A percentile compares a stretch with the other conserved stretches of the same genome.
These are phyloP conservation scores for Hyles euphorbiae DNA, from an alignment of 1,140 invertebrate species.

Conservation along the genomic window DNA sequence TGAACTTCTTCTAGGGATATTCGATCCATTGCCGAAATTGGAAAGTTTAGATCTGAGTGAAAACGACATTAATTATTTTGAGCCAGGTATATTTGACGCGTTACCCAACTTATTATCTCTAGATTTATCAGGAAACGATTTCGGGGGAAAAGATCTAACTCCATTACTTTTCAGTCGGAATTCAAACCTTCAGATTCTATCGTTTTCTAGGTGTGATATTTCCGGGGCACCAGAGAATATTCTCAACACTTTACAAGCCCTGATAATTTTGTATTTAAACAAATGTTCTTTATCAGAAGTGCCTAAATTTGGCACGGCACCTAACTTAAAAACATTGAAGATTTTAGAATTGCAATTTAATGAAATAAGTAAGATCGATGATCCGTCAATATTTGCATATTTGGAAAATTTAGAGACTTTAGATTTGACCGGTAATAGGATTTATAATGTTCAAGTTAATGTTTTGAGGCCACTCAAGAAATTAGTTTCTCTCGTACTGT, in stretches of 20 bases:
- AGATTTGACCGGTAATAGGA: no score
- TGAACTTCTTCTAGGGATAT: constrained; percentile 39
- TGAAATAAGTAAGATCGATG: constrained; percentile 31
- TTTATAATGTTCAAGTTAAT: no score
- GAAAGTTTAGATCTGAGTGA: constrained; percentile 42
- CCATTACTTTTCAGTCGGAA: constrained; percentile 41
- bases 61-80: constrained; percentile 35
- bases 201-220: constrained; percentile 56
- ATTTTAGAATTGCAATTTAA: constrained; percentile 42
- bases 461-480: no score
- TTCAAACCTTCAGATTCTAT: constrained; percentile 30
- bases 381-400: no score
- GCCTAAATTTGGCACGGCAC: constrained; percentile 36
- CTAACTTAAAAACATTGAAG: constrained; percentile 42
- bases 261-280: constrained; percentile 44
- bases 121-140: constrained; percentile 43
- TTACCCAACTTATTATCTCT: constrained; percentile 42
- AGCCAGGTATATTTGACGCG: constrained; percentile 44
- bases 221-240: constrained; percentile 34
- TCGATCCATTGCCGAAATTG: constrained; percentile 42
- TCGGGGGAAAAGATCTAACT: constrained; percentile 36
- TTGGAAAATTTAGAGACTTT: no score
- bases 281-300: constrained; percentile 41
- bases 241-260: constrained; percentile 30
- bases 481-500: no score